Evolutionary conservation across 2,113 vertebrate genomes (phyloP).

Genomic region (Lepus europaeus): DNA sequence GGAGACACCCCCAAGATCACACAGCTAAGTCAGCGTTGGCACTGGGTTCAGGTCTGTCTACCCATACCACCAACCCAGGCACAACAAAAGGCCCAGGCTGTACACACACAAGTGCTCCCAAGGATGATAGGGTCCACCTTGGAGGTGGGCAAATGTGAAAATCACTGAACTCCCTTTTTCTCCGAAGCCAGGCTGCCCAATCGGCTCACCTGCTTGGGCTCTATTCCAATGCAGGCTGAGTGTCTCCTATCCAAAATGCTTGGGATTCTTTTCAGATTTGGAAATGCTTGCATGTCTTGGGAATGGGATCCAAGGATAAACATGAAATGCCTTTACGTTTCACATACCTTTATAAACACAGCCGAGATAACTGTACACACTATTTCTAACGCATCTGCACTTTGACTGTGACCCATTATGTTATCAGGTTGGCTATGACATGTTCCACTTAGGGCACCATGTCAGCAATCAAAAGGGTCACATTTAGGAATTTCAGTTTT

Average conservation of each 20-base stretch:
- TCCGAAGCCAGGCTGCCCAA: conserved; percentile 1
- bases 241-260: too few relatives aligned
- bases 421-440: too few relatives aligned
- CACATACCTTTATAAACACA: too few relatives aligned
- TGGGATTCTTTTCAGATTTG: too few relatives aligned
- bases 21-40: neutral
- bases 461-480: too few relatives aligned
- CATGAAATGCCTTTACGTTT: too few relatives aligned
- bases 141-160: neutral
- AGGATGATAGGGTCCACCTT: neutral
- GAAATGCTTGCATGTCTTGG: too few relatives aligned
- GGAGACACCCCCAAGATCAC: neutral
- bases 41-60: neutral
- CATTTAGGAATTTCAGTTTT: neutral
- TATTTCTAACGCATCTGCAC: too few relatives aligned
- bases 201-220: neutral
- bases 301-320: too few relatives aligned
- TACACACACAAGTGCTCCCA: neutral
- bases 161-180: neutral
- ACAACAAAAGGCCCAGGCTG: neutral
- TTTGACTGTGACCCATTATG: too few relatives aligned
- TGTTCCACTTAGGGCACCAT: too few relatives aligned
- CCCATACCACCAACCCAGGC: neutral
- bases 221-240: neutral
- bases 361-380: too few relatives aligned